Percentiles rank a stretch among this genome's conserved stretches.
These are phyloP conservation scores for Plumapathes pennacea DNA, from an alignment of 92 coral and sea anemone species.

Conservation along the genomic window DNA sequence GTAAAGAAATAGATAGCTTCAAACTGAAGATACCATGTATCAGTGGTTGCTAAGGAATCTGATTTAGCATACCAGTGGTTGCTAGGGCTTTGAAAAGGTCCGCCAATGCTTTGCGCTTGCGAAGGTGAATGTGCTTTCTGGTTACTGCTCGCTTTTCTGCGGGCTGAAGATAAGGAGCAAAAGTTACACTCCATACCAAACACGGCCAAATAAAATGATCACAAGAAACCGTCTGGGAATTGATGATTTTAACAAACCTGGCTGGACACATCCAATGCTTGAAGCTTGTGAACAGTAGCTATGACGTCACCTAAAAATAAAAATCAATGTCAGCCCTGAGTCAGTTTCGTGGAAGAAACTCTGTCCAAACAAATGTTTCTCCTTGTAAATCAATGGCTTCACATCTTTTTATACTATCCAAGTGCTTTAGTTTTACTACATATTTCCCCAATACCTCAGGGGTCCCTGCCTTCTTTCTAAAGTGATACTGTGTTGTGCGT, in stretches of 20 bases:
- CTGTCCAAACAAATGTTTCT: too few species aligned
- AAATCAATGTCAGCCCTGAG: not conserved
- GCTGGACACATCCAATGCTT: slow-evolving; percentile 70
- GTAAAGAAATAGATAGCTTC: too few species aligned
- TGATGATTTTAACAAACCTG: slow-evolving; percentile 51
- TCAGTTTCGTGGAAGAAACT: too few species aligned
- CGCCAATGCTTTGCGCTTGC: slow-evolving; percentile 84
- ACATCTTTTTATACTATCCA: too few species aligned
- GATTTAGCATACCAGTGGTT: slow-evolving; percentile 67
- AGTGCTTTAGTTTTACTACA: too few species aligned
- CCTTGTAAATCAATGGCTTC: too few species aligned
- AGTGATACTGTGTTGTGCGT: too few species aligned
- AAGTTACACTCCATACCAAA: not conserved
- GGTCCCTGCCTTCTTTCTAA: too few species aligned
- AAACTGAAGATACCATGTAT: too few species aligned
- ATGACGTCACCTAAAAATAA: slow-evolving; percentile 68
- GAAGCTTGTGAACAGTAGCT: slow-evolving; percentile 61
- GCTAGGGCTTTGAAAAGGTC: slow-evolving; percentile 84
- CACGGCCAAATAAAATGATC: not conserved
- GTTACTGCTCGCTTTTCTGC: slow-evolving; percentile 72
- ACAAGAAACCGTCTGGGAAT: not conserved
- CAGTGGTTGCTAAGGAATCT: too few species aligned
- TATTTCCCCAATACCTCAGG: too few species aligned
- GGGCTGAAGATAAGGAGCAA: slow-evolving; percentile 47
- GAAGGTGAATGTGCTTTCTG: slow-evolving; percentile 80